Base-by-base conservation (phyloP, 2,888 invertebrate genomes). In the Melanotus villosus region DNA sequence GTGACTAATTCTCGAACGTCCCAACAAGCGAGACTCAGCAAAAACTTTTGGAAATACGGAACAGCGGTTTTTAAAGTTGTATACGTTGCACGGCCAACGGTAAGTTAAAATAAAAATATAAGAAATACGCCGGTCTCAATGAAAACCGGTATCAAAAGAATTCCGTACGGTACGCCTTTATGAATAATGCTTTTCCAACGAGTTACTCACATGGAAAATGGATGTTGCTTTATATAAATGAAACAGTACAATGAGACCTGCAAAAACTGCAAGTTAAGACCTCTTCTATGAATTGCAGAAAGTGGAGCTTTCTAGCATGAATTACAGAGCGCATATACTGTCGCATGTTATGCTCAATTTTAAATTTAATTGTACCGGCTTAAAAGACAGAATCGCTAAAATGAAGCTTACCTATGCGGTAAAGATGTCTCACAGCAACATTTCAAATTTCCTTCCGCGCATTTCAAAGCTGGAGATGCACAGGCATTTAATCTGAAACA, bases 131-230 rank as follows among this genome's bases (percentile, higher is more conserved):
- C 12, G 47, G 52, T 30, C 56, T 68, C 63, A 62, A 68, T 57
- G 68, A 68, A n/a, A 63, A 68, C 56, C 62, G 62, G 56, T 63
- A 63, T 63, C 45, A 67, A 67, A 67, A 62, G 62, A 57, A 38
- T 41, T 36, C 56, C n/a, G n/a, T n/a, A n/a, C n/a, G n/a, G 56
- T 56, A 23, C 26, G 30, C 50, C 23, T 50, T 47, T 41, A 66
- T 66, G 66, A 66, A 66, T 66, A 66, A 66, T 59, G 43, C 50
- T 41, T 67, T 66, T 54, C 60, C 67, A 56, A 45, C 60, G 41
- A 34, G 21, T 67, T 67, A 67, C 60, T 67, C 67, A 60, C 38
- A 60, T 47, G 67, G 67, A 67, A 67, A 67, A 67, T 54, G 66
- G 52, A 30, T 16, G 41, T 41, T 41, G 6, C 41, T 41, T 18